Conservation (phyloP, 2,797 vertebrate genomes). For the Numenius phaeopus region DNA sequence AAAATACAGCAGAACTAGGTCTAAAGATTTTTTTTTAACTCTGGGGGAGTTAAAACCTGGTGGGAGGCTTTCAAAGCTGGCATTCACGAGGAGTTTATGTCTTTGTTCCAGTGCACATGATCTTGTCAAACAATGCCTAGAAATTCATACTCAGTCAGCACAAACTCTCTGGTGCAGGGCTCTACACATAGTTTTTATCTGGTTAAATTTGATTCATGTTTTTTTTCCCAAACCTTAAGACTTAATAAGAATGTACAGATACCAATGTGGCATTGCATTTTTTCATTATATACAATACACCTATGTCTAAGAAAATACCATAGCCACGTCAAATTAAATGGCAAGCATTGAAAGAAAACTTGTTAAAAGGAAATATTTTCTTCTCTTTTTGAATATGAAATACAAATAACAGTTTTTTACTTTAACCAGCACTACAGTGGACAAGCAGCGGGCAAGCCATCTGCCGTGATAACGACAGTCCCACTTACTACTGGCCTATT, state of each 20-base stretch:
- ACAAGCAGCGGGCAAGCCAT: not conserved
- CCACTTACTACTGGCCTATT: not conserved
- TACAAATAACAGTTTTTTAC: not conserved
- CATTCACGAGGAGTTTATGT: not conserved
- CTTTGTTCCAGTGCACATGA: not conserved
- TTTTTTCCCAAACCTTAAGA: not conserved
- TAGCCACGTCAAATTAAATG: not conserved
- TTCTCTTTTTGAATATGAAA: not conserved
- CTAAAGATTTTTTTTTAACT: not conserved
- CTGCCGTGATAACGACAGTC: not conserved
- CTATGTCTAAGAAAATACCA: not conserved
- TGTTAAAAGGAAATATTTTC: not conserved
- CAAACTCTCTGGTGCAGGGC: not conserved
- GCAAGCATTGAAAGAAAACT: not conserved
- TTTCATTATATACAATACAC: not conserved
- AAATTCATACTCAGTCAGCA: not conserved
- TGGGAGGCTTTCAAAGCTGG: not conserved
- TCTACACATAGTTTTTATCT: not conserved
- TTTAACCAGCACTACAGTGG: not conserved
- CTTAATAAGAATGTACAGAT: not conserved
- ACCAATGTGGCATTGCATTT: not conserved
- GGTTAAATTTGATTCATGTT: not conserved
- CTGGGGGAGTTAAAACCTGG: not conserved
- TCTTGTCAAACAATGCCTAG: not conserved
- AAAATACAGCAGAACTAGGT: not conserved